Base-by-base conservation (phyloP, 1,140 invertebrate genomes). In the Cyclina sinensis region DNA sequence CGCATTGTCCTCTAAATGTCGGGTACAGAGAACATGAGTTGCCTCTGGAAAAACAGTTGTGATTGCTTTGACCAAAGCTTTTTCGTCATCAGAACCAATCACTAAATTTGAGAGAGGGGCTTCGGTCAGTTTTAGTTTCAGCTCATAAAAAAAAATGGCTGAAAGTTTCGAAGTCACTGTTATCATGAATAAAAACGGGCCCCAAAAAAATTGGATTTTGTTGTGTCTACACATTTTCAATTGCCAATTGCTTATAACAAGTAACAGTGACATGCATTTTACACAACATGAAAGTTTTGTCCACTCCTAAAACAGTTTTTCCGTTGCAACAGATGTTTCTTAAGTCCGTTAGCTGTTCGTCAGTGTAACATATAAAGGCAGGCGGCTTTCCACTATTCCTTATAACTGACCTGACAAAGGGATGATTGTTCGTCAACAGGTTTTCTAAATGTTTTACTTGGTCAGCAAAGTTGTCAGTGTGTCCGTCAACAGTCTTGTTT, bases 371-470 rank as follows among this genome's bases (percentile, higher is more conserved):
- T 43, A 73, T 51, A 16, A 84, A 35, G 18, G 11, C 9, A 9
- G 82, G 62, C 0, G 76, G 0, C 46, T 18, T 30, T 46, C 76
- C 46, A 59, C 48, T 57, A 35, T 21, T 79, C 11, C 87, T 81
- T 3, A 86, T 65, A 9, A 83, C 57, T 0, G 82, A 89, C 24
- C 79, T 83, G 3, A 91, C 79, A 59, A 86, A 70, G 2, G 82
- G 39, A n/a, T 68, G 0, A n/a, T 80, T 80, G 9, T 83, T 32
- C 12, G 73, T 78, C 14, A 91, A 54, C 51, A 84, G n/a, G 1
- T 87, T 89, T 62, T 91, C 84, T 24, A 91, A 62, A n/a, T 80
- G 16, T 2, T 18, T 32, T 30, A 87, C 73, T 18, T 91, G 88
- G 35, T 89, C 90, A 3, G 85, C 87, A 21, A 91, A 84, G 54